Conservation (phyloP, 2,888 invertebrate species). For the Nasonovia ribisnigri region DNA sequence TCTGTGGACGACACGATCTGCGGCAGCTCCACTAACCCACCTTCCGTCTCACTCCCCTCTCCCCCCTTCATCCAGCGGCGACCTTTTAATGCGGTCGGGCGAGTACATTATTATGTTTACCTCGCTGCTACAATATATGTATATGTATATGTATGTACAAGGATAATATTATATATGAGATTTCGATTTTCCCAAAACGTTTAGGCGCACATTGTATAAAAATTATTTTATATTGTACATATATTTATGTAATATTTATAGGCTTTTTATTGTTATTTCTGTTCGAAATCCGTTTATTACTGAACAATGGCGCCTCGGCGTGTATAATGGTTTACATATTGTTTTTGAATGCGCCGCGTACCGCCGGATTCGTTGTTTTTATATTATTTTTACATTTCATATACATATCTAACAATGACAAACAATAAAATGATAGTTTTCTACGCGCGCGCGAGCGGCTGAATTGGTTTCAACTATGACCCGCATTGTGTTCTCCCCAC, state of each 20-base stretch:
- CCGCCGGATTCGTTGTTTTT: slow-evolving; percentile 37
- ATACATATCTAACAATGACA: slow-evolving; percentile 53
- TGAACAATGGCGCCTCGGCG: slow-evolving; percentile 55
- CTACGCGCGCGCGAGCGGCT: slow-evolving; percentile 28
- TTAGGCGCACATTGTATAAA: slow-evolving; percentile 1
- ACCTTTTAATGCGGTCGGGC: slow-evolving; percentile 34
- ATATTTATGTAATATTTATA: neutral
- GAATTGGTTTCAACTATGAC: slow-evolving; percentile 65
- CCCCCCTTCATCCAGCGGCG: neutral
- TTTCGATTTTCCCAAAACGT: slow-evolving; percentile 31
- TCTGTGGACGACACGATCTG: slow-evolving; percentile 45
- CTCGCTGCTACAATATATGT: neutral
- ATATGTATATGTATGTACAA: neutral
- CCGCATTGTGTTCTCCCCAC: slow-evolving; percentile 49
- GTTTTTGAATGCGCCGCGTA: slow-evolving; percentile 60
- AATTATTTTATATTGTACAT: neutral
- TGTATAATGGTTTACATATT: slow-evolving; percentile 53
- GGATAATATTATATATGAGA: neutral
- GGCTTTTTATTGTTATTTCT: slow-evolving; percentile 1
- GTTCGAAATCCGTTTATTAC: slow-evolving; percentile 17
- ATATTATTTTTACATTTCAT: slow-evolving; percentile 38
- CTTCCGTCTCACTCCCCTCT: neutral
- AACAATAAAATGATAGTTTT: slow-evolving; percentile 59
- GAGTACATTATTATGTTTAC: slow-evolving; percentile 9
- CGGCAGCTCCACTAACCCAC: neutral